Percentiles rank a stretch among this genome's conserved stretches.
Evolutionary conservation across 2,113 vertebrate genomes (phyloP).

Genomic region (Mystacornis crossleyi): DNA sequence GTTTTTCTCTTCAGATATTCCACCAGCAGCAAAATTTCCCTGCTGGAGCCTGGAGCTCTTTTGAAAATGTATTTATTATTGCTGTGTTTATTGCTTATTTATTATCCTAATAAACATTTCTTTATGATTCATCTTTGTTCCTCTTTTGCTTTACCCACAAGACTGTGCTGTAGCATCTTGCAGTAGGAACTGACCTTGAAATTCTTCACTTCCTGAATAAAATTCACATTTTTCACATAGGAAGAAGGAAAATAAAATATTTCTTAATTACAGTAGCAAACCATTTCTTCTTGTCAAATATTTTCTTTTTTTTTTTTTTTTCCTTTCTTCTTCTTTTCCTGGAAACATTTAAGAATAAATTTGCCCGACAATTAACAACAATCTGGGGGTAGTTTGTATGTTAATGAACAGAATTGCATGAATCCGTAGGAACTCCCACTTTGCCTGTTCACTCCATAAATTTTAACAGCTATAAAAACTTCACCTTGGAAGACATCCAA

Average conservation of each 20-base stretch:
- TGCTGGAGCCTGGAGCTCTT: not conserved
- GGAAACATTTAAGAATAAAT: not conserved
- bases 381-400: not conserved
- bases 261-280: not conserved
- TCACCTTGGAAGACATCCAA: not conserved
- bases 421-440: not conserved
- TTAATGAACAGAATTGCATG: not conserved
- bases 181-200: not conserved
- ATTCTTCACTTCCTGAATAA: not conserved
- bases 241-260: not conserved
- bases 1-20: not conserved
- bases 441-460: not conserved
- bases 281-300: not conserved
- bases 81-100: not conserved
- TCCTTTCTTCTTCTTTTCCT: not conserved
- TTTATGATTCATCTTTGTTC: not conserved
- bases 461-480: not conserved
- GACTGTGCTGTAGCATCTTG: not conserved
- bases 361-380: not conserved
- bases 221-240: not conserved
- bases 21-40: not conserved
- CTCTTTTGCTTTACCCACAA: not conserved
- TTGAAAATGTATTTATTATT: not conserved
- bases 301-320: not conserved
- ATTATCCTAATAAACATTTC: not conserved